Percentiles rank a stretch among this genome's conserved stretches.
phyloP scores from a whole-genome alignment of 2,797 vertebrate genomes.

The Hafferia zeledoni region DNA sequence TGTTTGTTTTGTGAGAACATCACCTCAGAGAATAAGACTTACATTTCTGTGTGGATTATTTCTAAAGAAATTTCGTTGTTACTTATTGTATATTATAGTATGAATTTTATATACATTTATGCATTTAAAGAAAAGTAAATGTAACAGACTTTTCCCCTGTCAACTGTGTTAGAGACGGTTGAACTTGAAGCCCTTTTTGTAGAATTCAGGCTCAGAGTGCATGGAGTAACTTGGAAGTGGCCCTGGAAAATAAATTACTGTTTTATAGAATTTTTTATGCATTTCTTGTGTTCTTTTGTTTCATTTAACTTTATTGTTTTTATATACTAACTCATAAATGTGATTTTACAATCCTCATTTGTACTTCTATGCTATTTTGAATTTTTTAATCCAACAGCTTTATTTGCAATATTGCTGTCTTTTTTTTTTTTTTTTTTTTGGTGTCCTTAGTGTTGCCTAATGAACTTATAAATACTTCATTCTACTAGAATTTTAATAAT shows the following conservation, averaged over 20 bases:
- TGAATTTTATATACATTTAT: neutral
- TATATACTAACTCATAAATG: neutral
- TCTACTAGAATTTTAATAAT: slow-evolving; percentile 67
- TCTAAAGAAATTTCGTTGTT: neutral
- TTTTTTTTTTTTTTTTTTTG: neutral
- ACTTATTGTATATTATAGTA: neutral
- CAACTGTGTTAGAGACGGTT: neutral
- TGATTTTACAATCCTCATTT: neutral
- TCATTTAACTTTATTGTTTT: neutral
- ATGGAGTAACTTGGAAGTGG: slow-evolving; percentile 15
- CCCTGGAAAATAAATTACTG: slow-evolving; percentile 6
- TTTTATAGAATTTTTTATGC: neutral
- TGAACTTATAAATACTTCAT: slow-evolving; percentile 66
- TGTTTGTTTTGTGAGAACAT: neutral
- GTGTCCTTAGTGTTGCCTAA: slow-evolving; percentile 38
- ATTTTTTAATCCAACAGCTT: slow-evolving; percentile 33
- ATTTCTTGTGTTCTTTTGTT: slow-evolving; percentile 10
- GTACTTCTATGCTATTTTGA: slow-evolving; percentile 24
- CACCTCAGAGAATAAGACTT: neutral
- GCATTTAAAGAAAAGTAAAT: neutral
- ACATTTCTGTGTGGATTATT: neutral
- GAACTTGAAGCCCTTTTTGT: neutral
- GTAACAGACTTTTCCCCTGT: neutral
- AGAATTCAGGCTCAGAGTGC: neutral
- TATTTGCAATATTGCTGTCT: slow-evolving; percentile 19